Percentiles rank a stretch among this genome's conserved stretches.
These are phyloP conservation scores for Pyrgilauda ruficollis DNA, from an alignment of 2,113 vertebrate genomes.

Conservation along the genomic window DNA sequence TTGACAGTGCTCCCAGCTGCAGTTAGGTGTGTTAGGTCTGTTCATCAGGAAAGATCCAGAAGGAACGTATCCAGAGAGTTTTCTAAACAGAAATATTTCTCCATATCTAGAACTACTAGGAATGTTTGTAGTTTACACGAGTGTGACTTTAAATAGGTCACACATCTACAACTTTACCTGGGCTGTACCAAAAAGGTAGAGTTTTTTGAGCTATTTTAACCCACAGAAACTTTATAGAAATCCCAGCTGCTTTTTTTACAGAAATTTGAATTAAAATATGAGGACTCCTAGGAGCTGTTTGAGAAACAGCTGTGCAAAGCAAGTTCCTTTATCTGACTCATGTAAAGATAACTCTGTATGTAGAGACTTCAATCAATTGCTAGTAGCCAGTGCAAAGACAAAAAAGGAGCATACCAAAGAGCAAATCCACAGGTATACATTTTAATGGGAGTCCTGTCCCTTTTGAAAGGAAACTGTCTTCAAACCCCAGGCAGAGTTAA, in stretches of 20 bases:
- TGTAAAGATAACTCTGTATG: not conserved
- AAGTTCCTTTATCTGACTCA: not conserved
- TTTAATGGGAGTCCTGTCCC: not conserved
- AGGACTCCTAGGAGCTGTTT: not conserved
- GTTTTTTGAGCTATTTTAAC: not conserved
- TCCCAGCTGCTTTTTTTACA: not conserved
- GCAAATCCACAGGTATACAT: not conserved
- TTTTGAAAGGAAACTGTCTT: not conserved
- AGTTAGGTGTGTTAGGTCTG: not conserved
- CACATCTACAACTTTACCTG: not conserved
- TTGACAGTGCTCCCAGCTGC: not conserved
- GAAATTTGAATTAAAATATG: not conserved
- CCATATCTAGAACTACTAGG: not conserved
- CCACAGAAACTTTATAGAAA: not conserved
- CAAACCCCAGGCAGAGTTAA: not conserved
- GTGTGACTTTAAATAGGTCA: not conserved
- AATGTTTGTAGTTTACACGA: not conserved
- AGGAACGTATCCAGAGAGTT: not conserved
- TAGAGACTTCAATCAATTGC: not conserved
- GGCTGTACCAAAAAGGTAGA: not conserved
- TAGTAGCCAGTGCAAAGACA: not conserved
- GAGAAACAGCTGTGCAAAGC: not conserved
- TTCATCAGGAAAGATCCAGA: not conserved
- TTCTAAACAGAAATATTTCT: not conserved
- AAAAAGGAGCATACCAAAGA: not conserved